Percentiles rank a stretch among this genome's conserved stretches.
Evolutionary conservation across 2,797 vertebrate species (phyloP).

Genomic region (Spheniscus humboldti): DNA sequence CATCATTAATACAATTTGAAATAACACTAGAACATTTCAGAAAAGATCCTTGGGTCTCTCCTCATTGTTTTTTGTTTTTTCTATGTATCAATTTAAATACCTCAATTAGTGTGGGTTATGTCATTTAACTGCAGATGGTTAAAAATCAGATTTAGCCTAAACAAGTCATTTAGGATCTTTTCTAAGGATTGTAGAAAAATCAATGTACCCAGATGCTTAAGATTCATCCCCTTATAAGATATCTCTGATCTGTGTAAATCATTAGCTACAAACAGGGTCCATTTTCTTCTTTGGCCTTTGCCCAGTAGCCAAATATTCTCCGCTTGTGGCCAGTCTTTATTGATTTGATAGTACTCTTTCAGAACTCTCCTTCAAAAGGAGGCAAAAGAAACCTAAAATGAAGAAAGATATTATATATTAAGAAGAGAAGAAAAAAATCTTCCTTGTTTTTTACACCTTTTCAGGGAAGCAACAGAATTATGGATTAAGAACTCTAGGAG

Average conservation of each 20-base stretch:
- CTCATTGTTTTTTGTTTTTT: neutral
- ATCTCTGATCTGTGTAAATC: neutral
- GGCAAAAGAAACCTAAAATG: neutral
- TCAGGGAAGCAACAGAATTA: neutral
- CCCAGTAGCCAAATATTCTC: neutral
- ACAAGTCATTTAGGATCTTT: neutral
- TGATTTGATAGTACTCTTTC: neutral
- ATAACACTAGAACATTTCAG: neutral
- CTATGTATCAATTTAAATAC: neutral
- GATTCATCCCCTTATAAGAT: neutral
- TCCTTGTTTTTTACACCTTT: neutral
- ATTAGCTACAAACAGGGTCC: neutral
- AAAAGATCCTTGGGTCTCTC: neutral
- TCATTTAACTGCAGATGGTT: neutral
- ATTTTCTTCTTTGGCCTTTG: neutral
- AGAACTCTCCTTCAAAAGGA: neutral
- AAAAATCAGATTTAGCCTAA: neutral
- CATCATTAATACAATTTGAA: neutral
- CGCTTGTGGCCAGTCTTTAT: neutral
- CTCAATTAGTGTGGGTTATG: neutral
- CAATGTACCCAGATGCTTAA: neutral
- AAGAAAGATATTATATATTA: neutral
- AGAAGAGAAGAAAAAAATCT: neutral
- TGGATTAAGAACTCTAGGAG: neutral
- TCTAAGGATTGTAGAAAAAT: neutral